Percentiles rank a stretch among this genome's conserved stretches.
Conservation (phyloP, 2,888 invertebrate species). For the Tanytarsus gracilentus region DNA sequence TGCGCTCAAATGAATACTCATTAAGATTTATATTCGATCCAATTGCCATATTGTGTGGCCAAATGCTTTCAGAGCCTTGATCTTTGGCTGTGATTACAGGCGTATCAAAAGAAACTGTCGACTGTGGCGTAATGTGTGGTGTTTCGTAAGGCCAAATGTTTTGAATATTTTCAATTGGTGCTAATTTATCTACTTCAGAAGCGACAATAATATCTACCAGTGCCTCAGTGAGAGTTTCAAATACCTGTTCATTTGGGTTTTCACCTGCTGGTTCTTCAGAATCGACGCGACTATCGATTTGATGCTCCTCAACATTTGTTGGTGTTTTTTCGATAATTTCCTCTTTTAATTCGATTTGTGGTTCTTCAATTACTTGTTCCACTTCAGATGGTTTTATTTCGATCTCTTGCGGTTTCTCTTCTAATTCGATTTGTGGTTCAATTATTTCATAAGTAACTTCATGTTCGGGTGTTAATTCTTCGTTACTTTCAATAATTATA, state of each 20-base stretch:
- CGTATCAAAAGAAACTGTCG: conserved; percentile 29
- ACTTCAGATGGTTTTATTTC: conserved; percentile 33
- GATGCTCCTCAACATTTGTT: conserved; percentile 33
- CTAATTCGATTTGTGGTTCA: conserved; percentile 37
- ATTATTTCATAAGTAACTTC: too few species aligned
- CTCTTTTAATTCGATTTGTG: conserved; percentile 27
- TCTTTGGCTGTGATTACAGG: conserved; percentile 29
- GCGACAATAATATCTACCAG: conserved; percentile 42
- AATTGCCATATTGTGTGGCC: conserved; percentile 39
- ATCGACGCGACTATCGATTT: conserved; percentile 38
- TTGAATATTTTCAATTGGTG: conserved; percentile 35
- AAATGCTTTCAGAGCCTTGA: conserved; percentile 33
- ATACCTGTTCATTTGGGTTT: conserved; percentile 38
- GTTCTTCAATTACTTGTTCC: conserved; percentile 30
- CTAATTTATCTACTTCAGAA: conserved; percentile 22
- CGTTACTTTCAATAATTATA: neutral
- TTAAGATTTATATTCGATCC: conserved; percentile 37
- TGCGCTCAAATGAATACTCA: conserved; percentile 37
- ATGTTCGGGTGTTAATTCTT: too few species aligned
- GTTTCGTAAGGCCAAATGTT: conserved; percentile 41
- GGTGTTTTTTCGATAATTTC: conserved; percentile 6
- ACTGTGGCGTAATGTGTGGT: conserved; percentile 35
- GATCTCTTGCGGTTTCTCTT: conserved; percentile 31
- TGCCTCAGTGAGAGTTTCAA: conserved; percentile 41
- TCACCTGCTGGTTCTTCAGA: conserved; percentile 12